These are phyloP conservation scores for fruit fly (Drosophila melanogaster) DNA, from an alignment of 1,140 invertebrate genomes.

Conservation along the genomic window DNA sequence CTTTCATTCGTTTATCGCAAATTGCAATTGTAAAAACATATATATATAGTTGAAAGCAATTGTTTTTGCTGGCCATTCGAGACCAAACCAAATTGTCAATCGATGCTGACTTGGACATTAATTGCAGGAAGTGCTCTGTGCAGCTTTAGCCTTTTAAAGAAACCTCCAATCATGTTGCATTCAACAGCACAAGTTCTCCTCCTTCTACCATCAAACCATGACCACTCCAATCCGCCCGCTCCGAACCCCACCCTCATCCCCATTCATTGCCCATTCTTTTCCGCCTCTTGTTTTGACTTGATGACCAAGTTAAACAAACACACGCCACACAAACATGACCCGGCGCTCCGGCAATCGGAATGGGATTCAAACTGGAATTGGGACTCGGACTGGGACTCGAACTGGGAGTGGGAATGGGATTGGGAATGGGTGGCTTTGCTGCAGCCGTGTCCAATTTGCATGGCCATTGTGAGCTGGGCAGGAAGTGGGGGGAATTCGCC, in stretches of 20 bases:
- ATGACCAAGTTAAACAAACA: constrained; percentile 50
- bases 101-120: constrained; percentile 9
- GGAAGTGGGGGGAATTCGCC: constrained; percentile 2
- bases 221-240: not conserved
- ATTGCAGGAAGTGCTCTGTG: constrained; percentile 14
- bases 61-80: not conserved
- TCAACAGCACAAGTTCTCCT: constrained; percentile 11
- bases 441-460: constrained; percentile 43
- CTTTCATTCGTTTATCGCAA: too few relatives aligned
- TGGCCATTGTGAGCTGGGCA: constrained; percentile 19
- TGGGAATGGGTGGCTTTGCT: not conserved
- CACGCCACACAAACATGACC: constrained; percentile 36
- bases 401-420: too few relatives aligned
- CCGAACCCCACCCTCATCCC: too few relatives aligned
- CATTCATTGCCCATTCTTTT: not conserved
- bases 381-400: not conserved
- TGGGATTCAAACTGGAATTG: constrained; percentile 2
- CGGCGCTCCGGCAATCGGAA: not conserved
- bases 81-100: constrained; percentile 7
- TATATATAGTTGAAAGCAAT: not conserved
- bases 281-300: constrained; percentile 46
- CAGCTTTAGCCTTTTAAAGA: constrained; percentile 5
- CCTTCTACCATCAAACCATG: not conserved
- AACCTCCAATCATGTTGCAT: constrained; percentile 38
- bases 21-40: too few relatives aligned